These are phyloP conservation scores for Cephus rjabovi DNA, from an alignment of 2,888 invertebrate genomes.

Conservation along the genomic window DNA sequence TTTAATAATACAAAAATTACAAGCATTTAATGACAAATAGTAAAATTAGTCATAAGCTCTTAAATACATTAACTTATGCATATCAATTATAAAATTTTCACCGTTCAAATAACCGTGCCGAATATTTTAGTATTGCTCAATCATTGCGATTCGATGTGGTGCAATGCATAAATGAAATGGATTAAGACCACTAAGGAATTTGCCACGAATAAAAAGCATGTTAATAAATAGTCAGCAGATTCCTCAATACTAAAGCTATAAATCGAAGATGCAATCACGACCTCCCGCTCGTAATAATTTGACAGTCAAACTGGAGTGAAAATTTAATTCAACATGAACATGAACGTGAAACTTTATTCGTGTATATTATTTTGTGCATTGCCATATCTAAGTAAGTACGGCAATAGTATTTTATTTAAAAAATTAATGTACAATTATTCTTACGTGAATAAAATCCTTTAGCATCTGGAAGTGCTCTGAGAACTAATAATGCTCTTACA, in stretches of 20 bases:
- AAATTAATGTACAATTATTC: background rate
- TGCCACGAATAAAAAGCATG: constrained; percentile 1
- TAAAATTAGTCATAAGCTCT: background rate
- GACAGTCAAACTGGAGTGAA: background rate
- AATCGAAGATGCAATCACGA: constrained; percentile 17
- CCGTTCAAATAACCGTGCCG: background rate
- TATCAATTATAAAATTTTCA: background rate
- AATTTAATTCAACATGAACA: constrained; percentile 16
- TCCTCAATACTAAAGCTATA: constrained; percentile 30
- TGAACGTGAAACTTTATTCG: constrained; percentile 13
- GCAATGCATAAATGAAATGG: constrained; percentile 4
- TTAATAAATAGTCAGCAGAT: constrained; percentile 29
- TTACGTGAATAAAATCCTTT: constrained; percentile 6
- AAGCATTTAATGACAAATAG: background rate
- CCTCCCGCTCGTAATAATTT: background rate
- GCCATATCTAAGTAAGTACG: background rate
- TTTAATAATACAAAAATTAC: background rate
- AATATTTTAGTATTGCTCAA: background rate
- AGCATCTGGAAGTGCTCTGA: constrained; percentile 27
- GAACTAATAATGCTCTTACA: constrained; percentile 26
- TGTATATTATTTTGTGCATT: constrained; percentile 11
- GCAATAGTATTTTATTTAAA: background rate
- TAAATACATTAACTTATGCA: background rate
- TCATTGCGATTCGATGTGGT: background rate
- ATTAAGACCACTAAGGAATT: constrained; percentile 5